phyloP scores from a whole-genome alignment of 1,140 invertebrate genomes.

The Papilio xuthus region DNA sequence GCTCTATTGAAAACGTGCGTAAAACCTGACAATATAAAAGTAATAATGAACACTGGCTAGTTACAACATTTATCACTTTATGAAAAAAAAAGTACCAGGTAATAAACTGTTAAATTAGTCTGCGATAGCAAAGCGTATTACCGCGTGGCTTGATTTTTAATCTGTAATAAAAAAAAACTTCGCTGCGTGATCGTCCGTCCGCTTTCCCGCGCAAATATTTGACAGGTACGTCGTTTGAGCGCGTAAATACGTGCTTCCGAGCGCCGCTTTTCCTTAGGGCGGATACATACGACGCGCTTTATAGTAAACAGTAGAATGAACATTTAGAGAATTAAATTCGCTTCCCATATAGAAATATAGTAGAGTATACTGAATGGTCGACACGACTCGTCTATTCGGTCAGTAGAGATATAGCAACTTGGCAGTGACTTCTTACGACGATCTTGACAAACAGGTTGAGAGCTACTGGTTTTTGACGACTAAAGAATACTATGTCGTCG shows the following conservation, averaged over 20 bases:
- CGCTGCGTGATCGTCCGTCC: conserved; percentile 24
- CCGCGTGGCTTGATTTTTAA: conserved; percentile 30
- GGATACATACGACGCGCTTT: not conserved
- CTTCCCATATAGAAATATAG: not conserved
- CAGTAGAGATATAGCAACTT: too few relatives aligned
- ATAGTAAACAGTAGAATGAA: too few relatives aligned
- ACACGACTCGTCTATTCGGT: too few relatives aligned
- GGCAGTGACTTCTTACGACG: too few relatives aligned
- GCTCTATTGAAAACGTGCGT: not conserved
- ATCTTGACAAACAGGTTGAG: too few relatives aligned
- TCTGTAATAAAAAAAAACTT: conserved; percentile 30
- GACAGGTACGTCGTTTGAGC: conserved; percentile 29
- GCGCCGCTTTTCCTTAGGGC: not conserved
- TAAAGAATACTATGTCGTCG: too few relatives aligned
- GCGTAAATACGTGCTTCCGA: conserved; percentile 32
- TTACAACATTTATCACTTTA: conserved; percentile 16
- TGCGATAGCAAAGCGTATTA: conserved; percentile 37
- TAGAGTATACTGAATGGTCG: too few relatives aligned
- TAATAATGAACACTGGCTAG: not conserved
- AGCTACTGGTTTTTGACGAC: too few relatives aligned
- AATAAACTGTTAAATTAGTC: conserved; percentile 28
- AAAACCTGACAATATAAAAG: conserved; percentile 17
- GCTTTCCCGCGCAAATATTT: conserved; percentile 40
- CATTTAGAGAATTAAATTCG: not conserved
- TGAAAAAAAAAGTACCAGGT: conserved; percentile 18